A percentile compares a stretch with the other conserved stretches of the same genome.
phyloP scores from a whole-genome alignment of 2,888 invertebrate genomes.

The Drosophila neonasuta region DNA sequence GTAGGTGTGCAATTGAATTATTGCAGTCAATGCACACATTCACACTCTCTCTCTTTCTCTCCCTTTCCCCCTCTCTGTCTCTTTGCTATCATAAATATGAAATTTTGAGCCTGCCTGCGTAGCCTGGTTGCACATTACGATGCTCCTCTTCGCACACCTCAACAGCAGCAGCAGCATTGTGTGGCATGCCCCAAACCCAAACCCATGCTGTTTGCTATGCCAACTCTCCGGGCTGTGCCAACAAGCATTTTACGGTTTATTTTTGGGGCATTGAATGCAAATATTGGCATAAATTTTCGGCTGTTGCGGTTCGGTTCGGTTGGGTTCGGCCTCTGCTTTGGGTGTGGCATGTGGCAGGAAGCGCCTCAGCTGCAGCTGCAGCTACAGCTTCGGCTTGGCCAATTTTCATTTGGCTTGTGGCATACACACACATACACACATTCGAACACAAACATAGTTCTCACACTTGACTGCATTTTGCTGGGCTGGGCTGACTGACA shows the following conservation, averaged over 20 bases:
- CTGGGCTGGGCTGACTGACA: conserved; percentile 45
- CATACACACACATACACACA: conserved; percentile 15
- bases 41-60: conserved; percentile 33
- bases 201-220: conserved; percentile 17
- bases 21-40: conserved; percentile 72
- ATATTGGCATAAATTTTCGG: conserved; percentile 75
- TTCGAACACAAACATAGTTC: not conserved
- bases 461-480: conserved; percentile 46
- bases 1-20: conserved; percentile 79
- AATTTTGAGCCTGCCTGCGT: conserved; percentile 55
- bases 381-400: conserved; percentile 43
- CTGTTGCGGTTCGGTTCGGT: conserved; percentile 56
- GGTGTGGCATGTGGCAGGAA: conserved; percentile 14
- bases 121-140: conserved; percentile 29
- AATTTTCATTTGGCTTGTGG: conserved; percentile 59
- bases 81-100: conserved; percentile 68
- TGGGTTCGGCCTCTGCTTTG: conserved; percentile 1
- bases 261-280: conserved; percentile 77
- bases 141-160: conserved; percentile 1
- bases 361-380: conserved; percentile 27
- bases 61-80: not conserved
- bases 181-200: conserved; percentile 10
- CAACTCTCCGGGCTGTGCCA: conserved; percentile 43
- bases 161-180: conserved; percentile 18
- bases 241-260: conserved; percentile 72